Percentiles rank a stretch among this genome's conserved stretches.
These are phyloP conservation scores for Caenorhabditis uteleia DNA, from an alignment of 2,888 invertebrate genomes.

Conservation along the genomic window DNA sequence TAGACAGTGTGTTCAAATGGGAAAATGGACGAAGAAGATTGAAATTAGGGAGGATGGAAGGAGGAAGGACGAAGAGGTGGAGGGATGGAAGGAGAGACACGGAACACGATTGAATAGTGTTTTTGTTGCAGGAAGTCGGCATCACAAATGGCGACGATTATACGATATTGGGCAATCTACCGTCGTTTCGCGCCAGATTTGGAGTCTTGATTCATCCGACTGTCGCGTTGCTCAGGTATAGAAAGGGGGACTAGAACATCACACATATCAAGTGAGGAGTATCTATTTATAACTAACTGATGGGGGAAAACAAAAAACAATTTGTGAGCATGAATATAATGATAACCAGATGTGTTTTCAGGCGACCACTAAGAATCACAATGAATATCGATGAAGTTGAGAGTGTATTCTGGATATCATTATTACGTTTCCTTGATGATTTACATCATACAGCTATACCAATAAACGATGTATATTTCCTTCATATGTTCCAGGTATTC, in stretches of 20 bases:
- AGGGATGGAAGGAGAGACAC: background rate
- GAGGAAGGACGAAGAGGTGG: background rate
- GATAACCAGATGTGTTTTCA: constrained; percentile 4
- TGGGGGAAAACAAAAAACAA: background rate
- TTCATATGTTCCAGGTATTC: constrained; percentile 41
- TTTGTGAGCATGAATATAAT: background rate
- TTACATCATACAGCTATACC: constrained; percentile 22
- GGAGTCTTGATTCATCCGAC: constrained; percentile 49
- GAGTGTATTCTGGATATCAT: constrained; percentile 40
- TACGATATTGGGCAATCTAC: constrained; percentile 42
- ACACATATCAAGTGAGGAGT: background rate
- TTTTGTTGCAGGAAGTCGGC: constrained; percentile 48
- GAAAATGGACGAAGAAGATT: too few relatives aligned
- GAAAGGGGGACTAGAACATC: too few relatives aligned
- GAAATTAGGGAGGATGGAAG: too few relatives aligned
- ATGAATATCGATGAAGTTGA: constrained; percentile 31
- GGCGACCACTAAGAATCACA: constrained; percentile 11
- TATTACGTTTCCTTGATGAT: constrained; percentile 29
- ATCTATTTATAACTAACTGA: background rate
- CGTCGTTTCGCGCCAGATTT: constrained; percentile 45
- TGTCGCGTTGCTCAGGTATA: constrained; percentile 40
- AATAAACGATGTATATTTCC: constrained; percentile 29
- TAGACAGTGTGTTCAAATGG: too few relatives aligned
- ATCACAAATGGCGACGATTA: constrained; percentile 39
- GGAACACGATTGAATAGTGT: too few relatives aligned